Conservation (phyloP, 2,888 invertebrate species). For the Timandra comae region DNA sequence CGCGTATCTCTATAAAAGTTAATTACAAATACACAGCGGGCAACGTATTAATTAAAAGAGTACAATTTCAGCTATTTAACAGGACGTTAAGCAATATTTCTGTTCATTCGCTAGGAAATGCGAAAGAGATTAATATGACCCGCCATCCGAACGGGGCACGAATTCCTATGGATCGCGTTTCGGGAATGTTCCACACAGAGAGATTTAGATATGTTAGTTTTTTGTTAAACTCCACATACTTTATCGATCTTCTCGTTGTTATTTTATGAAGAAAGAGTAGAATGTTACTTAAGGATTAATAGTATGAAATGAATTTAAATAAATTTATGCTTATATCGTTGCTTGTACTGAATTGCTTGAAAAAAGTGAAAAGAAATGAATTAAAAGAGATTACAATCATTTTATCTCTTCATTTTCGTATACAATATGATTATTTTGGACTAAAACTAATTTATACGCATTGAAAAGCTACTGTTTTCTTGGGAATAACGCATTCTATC, state of each 20-base stretch:
- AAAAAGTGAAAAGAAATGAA: too few relatives aligned
- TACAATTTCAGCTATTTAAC: slow-evolving; percentile 52
- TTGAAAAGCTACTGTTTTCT: too few relatives aligned
- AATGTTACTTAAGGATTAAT: slow-evolving; percentile 1
- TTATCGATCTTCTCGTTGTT: slow-evolving; percentile 5
- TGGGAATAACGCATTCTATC: too few relatives aligned
- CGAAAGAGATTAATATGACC: slow-evolving; percentile 66
- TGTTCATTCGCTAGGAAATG: slow-evolving; percentile 44
- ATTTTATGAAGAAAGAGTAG: slow-evolving; percentile 1
- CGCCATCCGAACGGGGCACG: slow-evolving; percentile 34
- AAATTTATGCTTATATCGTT: too few relatives aligned
- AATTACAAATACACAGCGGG: background rate
- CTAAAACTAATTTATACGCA: too few relatives aligned
- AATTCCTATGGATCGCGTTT: slow-evolving; percentile 56
- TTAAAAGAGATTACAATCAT: too few relatives aligned
- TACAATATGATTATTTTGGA: too few relatives aligned
- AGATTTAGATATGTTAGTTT: slow-evolving; percentile 13
- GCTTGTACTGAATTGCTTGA: too few relatives aligned
- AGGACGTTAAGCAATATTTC: slow-evolving; percentile 48
- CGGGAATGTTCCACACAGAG: slow-evolving; percentile 16
- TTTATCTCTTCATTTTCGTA: too few relatives aligned
- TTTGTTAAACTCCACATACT: slow-evolving; percentile 3
- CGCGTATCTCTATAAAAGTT: background rate
- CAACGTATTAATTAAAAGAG: slow-evolving; percentile 50
- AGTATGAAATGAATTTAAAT: too few relatives aligned